These are phyloP conservation scores for Drosophila littoralis DNA, from an alignment of 1,140 invertebrate genomes.

Conservation along the genomic window DNA sequence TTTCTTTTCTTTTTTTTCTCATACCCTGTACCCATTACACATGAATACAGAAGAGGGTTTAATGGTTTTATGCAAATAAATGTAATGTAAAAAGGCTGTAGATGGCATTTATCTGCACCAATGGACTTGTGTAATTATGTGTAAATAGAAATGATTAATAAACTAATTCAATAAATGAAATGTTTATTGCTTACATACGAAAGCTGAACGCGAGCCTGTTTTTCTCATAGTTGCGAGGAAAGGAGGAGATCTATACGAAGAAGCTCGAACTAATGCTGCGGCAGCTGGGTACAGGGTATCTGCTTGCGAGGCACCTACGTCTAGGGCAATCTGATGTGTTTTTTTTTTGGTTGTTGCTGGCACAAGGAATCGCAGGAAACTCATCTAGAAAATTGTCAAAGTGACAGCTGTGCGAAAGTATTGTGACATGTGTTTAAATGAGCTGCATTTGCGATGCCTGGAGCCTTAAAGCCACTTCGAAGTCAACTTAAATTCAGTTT, in stretches of 20 bases:
- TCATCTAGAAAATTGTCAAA: slow-evolving; percentile 83
- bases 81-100: too few relatives aligned
- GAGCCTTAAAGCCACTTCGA: slow-evolving; percentile 61
- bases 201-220: too few relatives aligned
- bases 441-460: slow-evolving; percentile 68
- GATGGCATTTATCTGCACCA: too few relatives aligned
- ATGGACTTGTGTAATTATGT: too few relatives aligned
- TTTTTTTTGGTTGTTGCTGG: slow-evolving; percentile 2
- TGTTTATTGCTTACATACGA: too few relatives aligned
- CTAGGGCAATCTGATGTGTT: neutral
- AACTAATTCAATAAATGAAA: too few relatives aligned
- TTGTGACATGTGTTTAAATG: slow-evolving; percentile 83
- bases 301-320: too few relatives aligned
- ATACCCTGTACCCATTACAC: neutral
- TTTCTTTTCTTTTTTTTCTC: slow-evolving; percentile 14
- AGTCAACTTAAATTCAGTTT: slow-evolving; percentile 67
- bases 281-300: neutral
- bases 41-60: neutral
- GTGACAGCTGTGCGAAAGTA: slow-evolving; percentile 80
- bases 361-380: slow-evolving; percentile 65
- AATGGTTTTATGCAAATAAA: neutral
- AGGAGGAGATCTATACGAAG: too few relatives aligned
- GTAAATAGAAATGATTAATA: too few relatives aligned
- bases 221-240: too few relatives aligned
- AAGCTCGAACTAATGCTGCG: too few relatives aligned